Conservation (phyloP, 30 jellyfish, hydroid and myxozoan genomes). For the Chrysaora quinquecirrha region DNA sequence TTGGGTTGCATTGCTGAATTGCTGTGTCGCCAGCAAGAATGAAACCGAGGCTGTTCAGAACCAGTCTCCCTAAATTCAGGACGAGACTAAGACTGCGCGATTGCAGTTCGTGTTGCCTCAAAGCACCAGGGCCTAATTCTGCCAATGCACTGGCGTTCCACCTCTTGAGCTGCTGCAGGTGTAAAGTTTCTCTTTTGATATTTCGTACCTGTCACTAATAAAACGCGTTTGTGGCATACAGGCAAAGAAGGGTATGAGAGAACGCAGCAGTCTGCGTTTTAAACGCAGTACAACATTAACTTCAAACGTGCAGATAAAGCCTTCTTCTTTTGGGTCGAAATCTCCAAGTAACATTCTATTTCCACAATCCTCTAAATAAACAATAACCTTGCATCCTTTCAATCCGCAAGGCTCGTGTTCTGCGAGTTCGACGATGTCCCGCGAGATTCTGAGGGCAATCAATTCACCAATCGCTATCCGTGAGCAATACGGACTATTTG, state of each 20-base stretch:
- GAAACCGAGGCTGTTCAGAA: neutral
- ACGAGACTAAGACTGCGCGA: no score
- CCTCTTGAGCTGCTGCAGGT: constrained; percentile 60
- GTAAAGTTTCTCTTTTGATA: constrained; percentile 56
- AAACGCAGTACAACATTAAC: constrained; percentile 32
- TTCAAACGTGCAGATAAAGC: constrained; percentile 69
- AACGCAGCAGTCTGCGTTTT: constrained; percentile 10
- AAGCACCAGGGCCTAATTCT: constrained; percentile 7
- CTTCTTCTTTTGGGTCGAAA: constrained; percentile 65
- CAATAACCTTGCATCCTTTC: constrained; percentile 65
- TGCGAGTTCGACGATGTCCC: constrained; percentile 52
- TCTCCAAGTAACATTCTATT: constrained; percentile 45
- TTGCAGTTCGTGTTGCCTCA: no score
- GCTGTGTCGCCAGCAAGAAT: no score
- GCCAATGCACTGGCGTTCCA: constrained; percentile 59
- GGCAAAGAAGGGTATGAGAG: constrained; percentile 37
- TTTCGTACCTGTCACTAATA: constrained; percentile 40
- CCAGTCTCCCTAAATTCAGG: neutral
- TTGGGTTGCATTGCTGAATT: no score
- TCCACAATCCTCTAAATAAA: constrained; percentile 22
- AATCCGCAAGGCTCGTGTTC: constrained; percentile 77
- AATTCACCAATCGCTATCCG: constrained; percentile 28
- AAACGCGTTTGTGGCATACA: constrained; percentile 34
- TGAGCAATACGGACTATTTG: constrained; percentile 43
- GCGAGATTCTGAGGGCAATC: constrained; percentile 50